Conservation (phyloP, 2,797 vertebrate species). For the Myripristis murdjan region DNA sequence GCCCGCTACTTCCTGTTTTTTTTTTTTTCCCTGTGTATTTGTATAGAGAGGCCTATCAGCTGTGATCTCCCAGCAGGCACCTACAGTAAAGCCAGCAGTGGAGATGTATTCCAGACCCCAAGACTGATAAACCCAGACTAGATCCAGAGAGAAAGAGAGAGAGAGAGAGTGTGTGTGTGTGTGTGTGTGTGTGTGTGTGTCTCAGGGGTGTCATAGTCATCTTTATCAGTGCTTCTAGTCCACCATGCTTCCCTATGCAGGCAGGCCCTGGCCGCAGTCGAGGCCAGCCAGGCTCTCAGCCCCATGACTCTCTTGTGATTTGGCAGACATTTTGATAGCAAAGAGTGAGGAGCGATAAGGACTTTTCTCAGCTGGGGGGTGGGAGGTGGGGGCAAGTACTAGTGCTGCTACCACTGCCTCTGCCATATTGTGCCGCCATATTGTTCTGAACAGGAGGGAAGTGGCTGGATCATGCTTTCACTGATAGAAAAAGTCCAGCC, state of each 20-base stretch:
- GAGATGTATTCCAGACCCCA: conserved; percentile 69
- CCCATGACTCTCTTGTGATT: conserved; percentile 78
- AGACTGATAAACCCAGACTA: conserved; percentile 63
- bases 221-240: conserved; percentile 76
- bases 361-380: conserved; percentile 53
- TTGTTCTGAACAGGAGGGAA: conserved; percentile 11
- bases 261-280: conserved; percentile 51
- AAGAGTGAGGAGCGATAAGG: conserved; percentile 74
- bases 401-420: conserved; percentile 3
- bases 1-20: conserved; percentile 57
- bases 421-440: conserved; percentile 24
- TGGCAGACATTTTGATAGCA: conserved; percentile 80
- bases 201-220: conserved; percentile 68
- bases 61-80: conserved; percentile 59
- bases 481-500: conserved; percentile 34
- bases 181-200: conserved; percentile 27
- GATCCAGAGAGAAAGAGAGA: too few species aligned
- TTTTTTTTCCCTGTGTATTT: conserved; percentile 37
- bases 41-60: conserved; percentile 54
- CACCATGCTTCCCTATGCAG: conserved; percentile 57
- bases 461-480: neutral
- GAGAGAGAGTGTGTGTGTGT: conserved; percentile 25
- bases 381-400: conserved; percentile 26
- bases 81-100: conserved; percentile 46
- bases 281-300: conserved; percentile 65